Conservation (phyloP, 1,140 invertebrate genomes). For the Leptonema lineaticorne region DNA sequence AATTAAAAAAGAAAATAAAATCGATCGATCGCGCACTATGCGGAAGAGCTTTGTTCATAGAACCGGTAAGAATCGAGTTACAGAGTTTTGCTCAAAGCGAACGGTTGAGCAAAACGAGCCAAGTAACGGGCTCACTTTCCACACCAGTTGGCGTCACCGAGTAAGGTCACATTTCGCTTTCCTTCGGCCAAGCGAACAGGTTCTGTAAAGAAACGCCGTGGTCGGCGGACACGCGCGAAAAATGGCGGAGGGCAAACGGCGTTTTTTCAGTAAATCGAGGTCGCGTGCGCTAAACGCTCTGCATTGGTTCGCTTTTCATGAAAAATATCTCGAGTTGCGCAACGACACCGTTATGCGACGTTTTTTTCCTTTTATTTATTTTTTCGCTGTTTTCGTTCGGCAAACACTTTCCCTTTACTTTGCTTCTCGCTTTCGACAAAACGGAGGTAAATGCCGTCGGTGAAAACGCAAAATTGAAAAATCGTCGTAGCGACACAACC, state of each 20-base stretch:
- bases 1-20: background rate
- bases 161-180: constrained; percentile 42
- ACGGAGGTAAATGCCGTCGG: background rate
- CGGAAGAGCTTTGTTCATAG: constrained; percentile 4
- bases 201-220: constrained; percentile 15
- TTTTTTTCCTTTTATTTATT: background rate
- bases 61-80: no score
- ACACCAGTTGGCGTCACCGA: constrained; percentile 31
- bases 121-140: constrained; percentile 29
- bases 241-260: background rate
- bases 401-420: constrained; percentile 15
- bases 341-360: background rate
- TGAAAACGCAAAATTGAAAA: constrained; percentile 3
- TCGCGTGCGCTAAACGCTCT: constrained; percentile 23
- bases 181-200: constrained; percentile 35
- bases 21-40: background rate
- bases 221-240: background rate
- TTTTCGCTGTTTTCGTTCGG: background rate
- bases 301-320: constrained; percentile 30
- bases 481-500: background rate
- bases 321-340: constrained; percentile 3
- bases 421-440: background rate
- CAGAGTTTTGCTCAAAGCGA: background rate
- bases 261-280: constrained; percentile 37
- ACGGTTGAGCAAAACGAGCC: constrained; percentile 8